Evolutionary conservation across 2,888 invertebrate species (phyloP).

Genomic region (Megalurothrips usitatus): DNA sequence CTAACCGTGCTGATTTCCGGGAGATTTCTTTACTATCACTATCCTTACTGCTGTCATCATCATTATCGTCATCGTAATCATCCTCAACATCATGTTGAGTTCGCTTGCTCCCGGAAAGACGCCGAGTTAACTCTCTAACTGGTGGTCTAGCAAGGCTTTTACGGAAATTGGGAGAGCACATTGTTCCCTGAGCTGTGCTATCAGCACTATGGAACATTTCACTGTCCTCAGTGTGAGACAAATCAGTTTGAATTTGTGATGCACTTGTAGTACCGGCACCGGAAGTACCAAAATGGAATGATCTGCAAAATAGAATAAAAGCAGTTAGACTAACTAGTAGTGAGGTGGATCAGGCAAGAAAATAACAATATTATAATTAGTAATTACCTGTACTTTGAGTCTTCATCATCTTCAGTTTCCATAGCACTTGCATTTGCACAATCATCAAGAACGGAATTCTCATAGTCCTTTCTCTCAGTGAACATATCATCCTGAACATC

Average conservation of each 20-base stretch:
- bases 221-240: not conserved
- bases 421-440: too few relatives aligned
- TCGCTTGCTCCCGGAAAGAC: not conserved
- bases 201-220: not conserved
- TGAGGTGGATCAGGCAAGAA: not conserved
- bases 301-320: not conserved
- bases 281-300: not conserved
- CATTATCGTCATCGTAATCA: not conserved
- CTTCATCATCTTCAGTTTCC: too few relatives aligned
- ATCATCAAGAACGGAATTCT: not conserved
- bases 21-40: not conserved
- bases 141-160: not conserved
- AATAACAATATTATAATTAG: not conserved
- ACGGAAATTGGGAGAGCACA: not conserved
- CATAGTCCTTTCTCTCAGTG: not conserved
- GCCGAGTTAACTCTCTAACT: not conserved
- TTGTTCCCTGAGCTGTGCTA: not conserved
- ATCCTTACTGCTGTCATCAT: not conserved
- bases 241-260: not conserved
- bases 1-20: not conserved
- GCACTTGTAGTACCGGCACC: not conserved
- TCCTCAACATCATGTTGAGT: not conserved
- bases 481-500: not conserved
- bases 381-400: too few relatives aligned
- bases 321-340: not conserved